Evolutionary conservation across 2,797 vertebrate species (phyloP), one percentile per base, ranked within the genome.

Genomic region (Lophura swinhoii): DNA sequence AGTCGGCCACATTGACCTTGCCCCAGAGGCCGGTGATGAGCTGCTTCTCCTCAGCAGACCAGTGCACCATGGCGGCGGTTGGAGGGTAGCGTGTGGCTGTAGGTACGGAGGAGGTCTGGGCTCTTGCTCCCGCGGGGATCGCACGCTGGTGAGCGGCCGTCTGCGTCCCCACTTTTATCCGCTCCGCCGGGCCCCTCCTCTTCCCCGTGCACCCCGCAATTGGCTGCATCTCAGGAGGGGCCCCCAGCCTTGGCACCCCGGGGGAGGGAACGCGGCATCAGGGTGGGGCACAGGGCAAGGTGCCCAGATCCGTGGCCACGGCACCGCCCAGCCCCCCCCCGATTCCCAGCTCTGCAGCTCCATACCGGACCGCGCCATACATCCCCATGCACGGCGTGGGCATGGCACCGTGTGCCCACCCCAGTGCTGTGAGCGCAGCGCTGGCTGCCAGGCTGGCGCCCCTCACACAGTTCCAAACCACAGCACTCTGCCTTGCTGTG

Each of bases 21-120:
- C 62, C 33, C 98, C 98, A 98, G 23, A 97, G 5, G 84, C 12
- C 0, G 12, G 1, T 21, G 84, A 98, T 95, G 67, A 82, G 13
- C n/a, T 60, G 16, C 88, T 98, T 97, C 96, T 98, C 98, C 9
- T 97, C 95, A 0, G 95, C 93, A 94, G 97, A 92, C 96, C 98
- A 98, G 51, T 98, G 93, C 89, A 98, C 98, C 98, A 98, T 98
- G 96, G 84, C 94, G 96, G 12, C 9, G 46, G 88, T 44, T 2
- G 68, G 81, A 51, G 56, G 94, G 37, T 41, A 8, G 92, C n/a
- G 88, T 60, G 81, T 31, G 74, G 75, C 63, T 79, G 68, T 9
- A 1, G 78, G 44, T 28, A 20, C 15, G 20, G 53, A 93, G 37
- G 63, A 85, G 60, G 31, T 33, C 71, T 79, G 2, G 18, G 95